Conservation (phyloP, 2,113 vertebrate genomes). For the Athene noctua region DNA sequence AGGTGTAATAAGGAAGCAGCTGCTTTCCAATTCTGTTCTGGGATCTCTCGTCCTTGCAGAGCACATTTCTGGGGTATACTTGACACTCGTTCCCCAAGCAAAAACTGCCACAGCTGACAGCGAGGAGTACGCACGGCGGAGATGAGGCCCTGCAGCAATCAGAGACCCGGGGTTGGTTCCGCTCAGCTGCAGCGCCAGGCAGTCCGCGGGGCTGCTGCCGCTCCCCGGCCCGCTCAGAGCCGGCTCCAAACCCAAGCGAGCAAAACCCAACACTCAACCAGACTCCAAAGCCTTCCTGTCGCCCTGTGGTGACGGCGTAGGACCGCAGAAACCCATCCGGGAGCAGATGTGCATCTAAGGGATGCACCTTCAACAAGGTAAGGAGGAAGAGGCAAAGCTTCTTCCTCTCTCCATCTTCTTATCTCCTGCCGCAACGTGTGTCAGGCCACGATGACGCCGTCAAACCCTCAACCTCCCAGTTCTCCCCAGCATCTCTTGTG, state of each 20-base stretch:
- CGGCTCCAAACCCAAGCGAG: background rate
- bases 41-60: slow-evolving; percentile 22
- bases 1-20: slow-evolving; percentile 30
- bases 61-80: background rate
- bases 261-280: rapidly evolving
- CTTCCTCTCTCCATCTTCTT: background rate
- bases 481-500: background rate
- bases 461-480: background rate
- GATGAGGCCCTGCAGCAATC: background rate
- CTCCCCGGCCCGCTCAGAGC: background rate
- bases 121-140: background rate
- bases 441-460: rapidly evolving
- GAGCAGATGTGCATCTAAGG: rapidly evolving
- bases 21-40: background rate
- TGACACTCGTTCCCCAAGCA: background rate
- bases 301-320: rapidly evolving
- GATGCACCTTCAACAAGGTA: rapidly evolving
- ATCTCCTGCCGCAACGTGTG: rapidly evolving
- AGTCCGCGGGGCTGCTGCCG: background rate
- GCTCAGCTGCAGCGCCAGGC: background rate
- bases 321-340: rapidly evolving
- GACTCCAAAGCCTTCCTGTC: background rate
- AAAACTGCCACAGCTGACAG: background rate
- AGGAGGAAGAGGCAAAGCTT: background rate
- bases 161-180: rapidly evolving